These are phyloP conservation scores for Orussus abietinus DNA, from an alignment of 1,140 invertebrate species.

Conservation along the genomic window DNA sequence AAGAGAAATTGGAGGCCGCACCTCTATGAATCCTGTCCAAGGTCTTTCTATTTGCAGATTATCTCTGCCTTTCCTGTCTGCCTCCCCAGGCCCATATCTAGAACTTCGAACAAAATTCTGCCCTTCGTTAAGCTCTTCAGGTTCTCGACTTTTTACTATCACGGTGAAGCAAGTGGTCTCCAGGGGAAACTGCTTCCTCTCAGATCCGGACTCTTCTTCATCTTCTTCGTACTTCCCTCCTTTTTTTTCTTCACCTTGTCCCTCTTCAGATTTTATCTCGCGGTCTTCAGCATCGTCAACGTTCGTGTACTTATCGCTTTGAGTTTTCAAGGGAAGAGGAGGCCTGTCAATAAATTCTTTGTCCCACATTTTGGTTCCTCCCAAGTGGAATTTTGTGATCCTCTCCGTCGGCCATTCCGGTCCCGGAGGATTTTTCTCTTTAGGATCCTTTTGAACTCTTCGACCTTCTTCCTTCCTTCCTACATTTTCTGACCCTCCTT, in stretches of 20 bases:
- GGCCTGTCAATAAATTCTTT: conserved; percentile 15
- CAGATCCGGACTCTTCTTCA: conserved; percentile 3
- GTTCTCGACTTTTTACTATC: conserved; percentile 8
- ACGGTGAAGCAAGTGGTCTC: conserved; percentile 14
- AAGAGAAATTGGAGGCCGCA: too few species aligned
- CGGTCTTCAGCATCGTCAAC: neutral
- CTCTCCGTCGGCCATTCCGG: conserved; percentile 18
- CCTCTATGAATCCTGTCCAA: too few species aligned
- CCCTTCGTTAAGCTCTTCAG: neutral
- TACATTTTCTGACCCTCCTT: too few species aligned
- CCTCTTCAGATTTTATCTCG: conserved; percentile 3
- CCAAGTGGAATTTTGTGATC: conserved; percentile 16
- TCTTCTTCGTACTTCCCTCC: neutral
- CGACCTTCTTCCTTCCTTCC: too few species aligned
- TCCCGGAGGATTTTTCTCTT: conserved; percentile 10
- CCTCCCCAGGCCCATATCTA: too few species aligned
- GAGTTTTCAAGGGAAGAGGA: too few species aligned
- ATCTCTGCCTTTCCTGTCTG: too few species aligned
- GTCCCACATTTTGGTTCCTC: conserved; percentile 20
- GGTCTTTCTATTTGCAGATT: too few species aligned
- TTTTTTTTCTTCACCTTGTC: neutral
- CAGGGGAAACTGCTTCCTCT: neutral
- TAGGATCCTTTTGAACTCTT: conserved; percentile 9
- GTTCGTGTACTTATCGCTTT: too few species aligned
- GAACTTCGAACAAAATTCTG: neutral